phyloP scores from a whole-genome alignment of 2,113 vertebrate species.

The Sitta europaea region DNA sequence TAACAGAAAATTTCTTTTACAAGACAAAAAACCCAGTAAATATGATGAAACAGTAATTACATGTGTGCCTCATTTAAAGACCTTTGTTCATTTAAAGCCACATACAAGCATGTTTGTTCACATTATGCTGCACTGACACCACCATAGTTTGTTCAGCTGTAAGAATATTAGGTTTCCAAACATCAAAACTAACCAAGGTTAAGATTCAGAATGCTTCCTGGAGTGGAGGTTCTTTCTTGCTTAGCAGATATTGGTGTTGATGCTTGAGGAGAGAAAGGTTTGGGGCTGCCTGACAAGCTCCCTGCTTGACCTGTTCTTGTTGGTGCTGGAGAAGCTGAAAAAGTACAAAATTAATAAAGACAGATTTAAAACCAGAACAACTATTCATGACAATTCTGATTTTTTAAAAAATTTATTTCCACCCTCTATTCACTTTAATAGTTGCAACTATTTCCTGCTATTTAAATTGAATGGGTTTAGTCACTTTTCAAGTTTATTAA shows the following conservation, averaged over 20 bases:
- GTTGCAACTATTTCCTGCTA: not conserved
- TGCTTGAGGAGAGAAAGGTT: constrained; percentile 85
- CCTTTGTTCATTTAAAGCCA: not conserved
- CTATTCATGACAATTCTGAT: not conserved
- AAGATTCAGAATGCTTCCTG: constrained; percentile 94
- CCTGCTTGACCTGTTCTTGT: constrained; percentile 84
- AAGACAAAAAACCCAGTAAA: not conserved
- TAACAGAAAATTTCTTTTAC: not conserved
- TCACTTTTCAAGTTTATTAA: not conserved
- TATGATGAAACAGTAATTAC: not conserved
- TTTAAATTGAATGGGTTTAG: not conserved
- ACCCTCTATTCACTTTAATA: not conserved
- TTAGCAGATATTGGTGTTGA: constrained; percentile 80
- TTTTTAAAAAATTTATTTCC: not conserved
- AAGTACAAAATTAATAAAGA: constrained; percentile 22
- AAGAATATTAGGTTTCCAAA: not conserved
- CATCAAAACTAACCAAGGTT: constrained; percentile 86
- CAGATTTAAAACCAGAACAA: not conserved
- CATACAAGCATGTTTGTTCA: not conserved
- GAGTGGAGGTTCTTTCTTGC: constrained; percentile 82
- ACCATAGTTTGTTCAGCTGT: not conserved
- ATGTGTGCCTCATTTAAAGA: not conserved
- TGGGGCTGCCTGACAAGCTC: constrained; percentile 87
- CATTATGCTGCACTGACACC: not conserved
- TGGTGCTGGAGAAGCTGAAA: constrained; percentile 88